Percentiles rank a stretch among this genome's conserved stretches.
Evolutionary conservation across 1,140 invertebrate genomes (phyloP).

Genomic region (Pteromalus puparum): DNA sequence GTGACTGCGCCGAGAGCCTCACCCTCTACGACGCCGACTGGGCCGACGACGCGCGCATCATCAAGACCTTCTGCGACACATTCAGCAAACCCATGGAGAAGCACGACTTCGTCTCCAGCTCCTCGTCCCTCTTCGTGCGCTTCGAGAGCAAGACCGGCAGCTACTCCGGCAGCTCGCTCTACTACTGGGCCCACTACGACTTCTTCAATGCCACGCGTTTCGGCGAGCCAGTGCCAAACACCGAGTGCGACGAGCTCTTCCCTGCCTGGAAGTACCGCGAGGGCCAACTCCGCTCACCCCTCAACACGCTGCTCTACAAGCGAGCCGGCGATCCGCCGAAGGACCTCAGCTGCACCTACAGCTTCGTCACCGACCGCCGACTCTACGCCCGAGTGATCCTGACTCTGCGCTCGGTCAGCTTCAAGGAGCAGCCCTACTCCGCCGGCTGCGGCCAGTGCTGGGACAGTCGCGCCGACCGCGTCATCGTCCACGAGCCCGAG

Average conservation of each 20-base stretch:
- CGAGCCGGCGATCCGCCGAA: constrained; percentile 77
- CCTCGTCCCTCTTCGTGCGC: constrained; percentile 88
- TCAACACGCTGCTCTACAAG: constrained; percentile 91
- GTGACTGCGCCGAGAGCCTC: constrained; percentile 91
- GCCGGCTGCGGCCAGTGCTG: constrained; percentile 88
- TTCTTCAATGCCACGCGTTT: constrained; percentile 93
- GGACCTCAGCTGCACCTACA: constrained; percentile 87
- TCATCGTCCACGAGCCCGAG: constrained; percentile 53
- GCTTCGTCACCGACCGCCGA: constrained; percentile 87
- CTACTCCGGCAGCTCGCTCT: constrained; percentile 89
- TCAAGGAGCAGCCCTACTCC: constrained; percentile 84
- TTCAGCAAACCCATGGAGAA: constrained; percentile 94
- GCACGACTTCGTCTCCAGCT: constrained; percentile 91
- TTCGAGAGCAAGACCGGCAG: constrained; percentile 94
- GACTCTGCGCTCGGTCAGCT: constrained; percentile 81
- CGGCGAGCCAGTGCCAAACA: constrained; percentile 85
- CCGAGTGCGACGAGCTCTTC: constrained; percentile 90
- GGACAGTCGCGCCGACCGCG: constrained; percentile 85
- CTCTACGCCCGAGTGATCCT: constrained; percentile 88
- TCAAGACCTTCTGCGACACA: constrained; percentile 94
- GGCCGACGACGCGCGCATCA: constrained; percentile 90
- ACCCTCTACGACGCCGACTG: constrained; percentile 90
- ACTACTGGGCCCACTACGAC: constrained; percentile 94
- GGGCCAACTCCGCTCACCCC: constrained; percentile 85
- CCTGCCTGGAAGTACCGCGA: constrained; percentile 84